phyloP scores from a whole-genome alignment of 2,797 vertebrate genomes.

The Synaphobranchus kaupii region DNA sequence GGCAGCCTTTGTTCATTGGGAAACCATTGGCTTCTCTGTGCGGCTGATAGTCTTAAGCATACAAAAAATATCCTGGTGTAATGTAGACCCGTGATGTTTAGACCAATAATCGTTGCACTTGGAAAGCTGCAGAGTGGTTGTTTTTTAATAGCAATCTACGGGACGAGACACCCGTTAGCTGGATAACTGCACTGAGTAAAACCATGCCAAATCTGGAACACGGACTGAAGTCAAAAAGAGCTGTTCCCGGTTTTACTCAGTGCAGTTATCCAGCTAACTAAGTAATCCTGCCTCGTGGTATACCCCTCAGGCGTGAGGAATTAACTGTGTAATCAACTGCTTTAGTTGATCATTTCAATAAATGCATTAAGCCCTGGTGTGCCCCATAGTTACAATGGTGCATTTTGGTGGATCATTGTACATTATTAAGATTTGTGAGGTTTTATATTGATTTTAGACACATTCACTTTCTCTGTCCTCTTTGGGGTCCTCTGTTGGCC shows the following conservation, averaged over 20 bases:
- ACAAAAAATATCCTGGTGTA: background rate
- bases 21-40: background rate
- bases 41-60: background rate
- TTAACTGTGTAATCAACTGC: too few species aligned
- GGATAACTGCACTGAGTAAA: too few species aligned
- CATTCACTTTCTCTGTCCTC: background rate
- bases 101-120: background rate
- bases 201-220: too few species aligned
- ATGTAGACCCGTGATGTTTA: background rate
- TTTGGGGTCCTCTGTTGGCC: background rate
- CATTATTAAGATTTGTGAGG: background rate
- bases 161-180: too few species aligned
- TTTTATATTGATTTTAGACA: background rate
- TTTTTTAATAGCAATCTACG: too few species aligned
- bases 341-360: background rate
- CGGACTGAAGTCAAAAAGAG: too few species aligned
- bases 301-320: too few species aligned
- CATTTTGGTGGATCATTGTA: background rate
- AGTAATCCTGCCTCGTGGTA: too few species aligned
- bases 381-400: too few species aligned
- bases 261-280: too few species aligned
- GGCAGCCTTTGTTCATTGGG: background rate
- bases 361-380: background rate
- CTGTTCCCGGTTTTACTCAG: too few species aligned
- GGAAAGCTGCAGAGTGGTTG: background rate